phyloP scores from a whole-genome alignment of 2,797 vertebrate species.

The Platalea minor region DNA sequence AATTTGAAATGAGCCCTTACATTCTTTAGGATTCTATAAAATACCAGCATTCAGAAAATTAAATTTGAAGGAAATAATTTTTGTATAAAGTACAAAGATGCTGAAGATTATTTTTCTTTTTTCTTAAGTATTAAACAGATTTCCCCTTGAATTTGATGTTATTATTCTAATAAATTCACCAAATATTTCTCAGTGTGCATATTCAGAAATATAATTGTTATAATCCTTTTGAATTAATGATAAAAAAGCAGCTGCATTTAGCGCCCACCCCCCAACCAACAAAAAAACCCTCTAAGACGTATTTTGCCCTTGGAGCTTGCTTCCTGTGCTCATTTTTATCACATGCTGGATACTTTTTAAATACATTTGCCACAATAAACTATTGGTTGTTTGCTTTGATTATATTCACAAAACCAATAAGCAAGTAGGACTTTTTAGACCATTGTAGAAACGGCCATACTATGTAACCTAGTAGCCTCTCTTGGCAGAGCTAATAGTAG shows the following conservation, averaged over 20 bases:
- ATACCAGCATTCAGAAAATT: background rate
- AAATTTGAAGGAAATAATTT: background rate
- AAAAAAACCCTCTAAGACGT: background rate
- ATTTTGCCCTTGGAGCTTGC: background rate
- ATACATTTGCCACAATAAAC: background rate
- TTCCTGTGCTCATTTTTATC: background rate
- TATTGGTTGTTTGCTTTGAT: background rate
- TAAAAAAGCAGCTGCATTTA: conserved; percentile 10
- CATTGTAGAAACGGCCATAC: background rate
- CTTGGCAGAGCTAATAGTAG: background rate
- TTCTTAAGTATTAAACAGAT: background rate
- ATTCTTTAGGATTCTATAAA: background rate
- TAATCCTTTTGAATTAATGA: conserved; percentile 19
- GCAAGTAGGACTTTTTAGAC: background rate
- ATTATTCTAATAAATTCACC: background rate
- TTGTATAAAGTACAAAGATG: background rate
- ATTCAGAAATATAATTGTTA: conserved; percentile 11
- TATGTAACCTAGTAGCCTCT: background rate
- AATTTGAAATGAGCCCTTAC: background rate
- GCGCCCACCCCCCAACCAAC: rapidly evolving
- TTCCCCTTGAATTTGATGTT: background rate
- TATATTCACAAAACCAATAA: background rate
- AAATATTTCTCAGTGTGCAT: background rate
- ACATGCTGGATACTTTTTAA: background rate
- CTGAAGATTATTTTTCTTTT: background rate